Percentiles rank a stretch among this genome's conserved stretches.
phyloP scores from a whole-genome alignment of 1,140 invertebrate species.

The Drosophila tsacasi region DNA sequence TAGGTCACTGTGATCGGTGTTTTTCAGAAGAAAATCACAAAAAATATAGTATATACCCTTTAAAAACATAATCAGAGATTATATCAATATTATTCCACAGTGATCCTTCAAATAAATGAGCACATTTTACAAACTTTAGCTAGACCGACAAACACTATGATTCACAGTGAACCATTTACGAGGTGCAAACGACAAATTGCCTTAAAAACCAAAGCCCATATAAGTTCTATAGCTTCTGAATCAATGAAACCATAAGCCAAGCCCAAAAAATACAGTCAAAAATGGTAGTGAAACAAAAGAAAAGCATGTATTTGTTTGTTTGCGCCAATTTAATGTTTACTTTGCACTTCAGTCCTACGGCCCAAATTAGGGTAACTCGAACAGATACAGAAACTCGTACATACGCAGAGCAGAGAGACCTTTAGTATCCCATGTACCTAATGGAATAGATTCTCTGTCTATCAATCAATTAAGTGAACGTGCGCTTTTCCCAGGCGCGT shows the following conservation, averaged over 20 bases:
- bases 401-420: constrained; percentile 33
- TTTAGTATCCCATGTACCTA: constrained; percentile 53
- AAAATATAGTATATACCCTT: too few relatives aligned
- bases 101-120: not conserved
- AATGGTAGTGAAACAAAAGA: constrained; percentile 31
- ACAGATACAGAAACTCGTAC: constrained; percentile 38
- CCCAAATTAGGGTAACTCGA: constrained; percentile 66
- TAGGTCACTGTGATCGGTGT: not conserved
- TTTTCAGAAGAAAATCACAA: too few relatives aligned
- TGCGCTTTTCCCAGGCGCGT: constrained; percentile 73
- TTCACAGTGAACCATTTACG: constrained; percentile 47
- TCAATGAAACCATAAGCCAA: constrained; percentile 15
- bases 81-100: not conserved
- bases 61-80: not conserved
- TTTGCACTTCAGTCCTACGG: constrained; percentile 69
- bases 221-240: constrained; percentile 20
- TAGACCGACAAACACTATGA: not conserved
- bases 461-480: constrained; percentile 72
- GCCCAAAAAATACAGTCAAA: constrained; percentile 25
- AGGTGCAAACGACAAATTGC: constrained; percentile 69
- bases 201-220: constrained; percentile 27
- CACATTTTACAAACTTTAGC: not conserved
- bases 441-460: constrained; percentile 42
- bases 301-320: constrained; percentile 68
- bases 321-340: constrained; percentile 82